These are phyloP conservation scores for Rana temporaria DNA, from an alignment of 2,113 vertebrate genomes.

Conservation along the genomic window DNA sequence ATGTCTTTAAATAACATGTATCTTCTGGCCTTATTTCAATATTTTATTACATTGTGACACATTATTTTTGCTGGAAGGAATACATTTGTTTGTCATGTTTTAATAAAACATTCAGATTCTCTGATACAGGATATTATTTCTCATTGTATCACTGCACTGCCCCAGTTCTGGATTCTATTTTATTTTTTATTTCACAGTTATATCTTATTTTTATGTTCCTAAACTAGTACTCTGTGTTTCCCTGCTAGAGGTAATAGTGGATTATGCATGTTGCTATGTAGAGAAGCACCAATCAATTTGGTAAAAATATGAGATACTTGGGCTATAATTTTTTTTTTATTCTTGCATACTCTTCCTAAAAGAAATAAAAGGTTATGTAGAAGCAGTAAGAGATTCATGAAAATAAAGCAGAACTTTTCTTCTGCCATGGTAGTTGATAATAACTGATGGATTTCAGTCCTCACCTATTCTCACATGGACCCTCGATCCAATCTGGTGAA, in stretches of 20 bases:
- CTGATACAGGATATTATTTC: conserved; percentile 33
- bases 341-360: background rate
- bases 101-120: conserved; percentile 15
- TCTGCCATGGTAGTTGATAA: too few species aligned
- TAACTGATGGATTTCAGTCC: too few species aligned
- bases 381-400: background rate
- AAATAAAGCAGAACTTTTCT: background rate
- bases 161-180: background rate
- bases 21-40: conserved; percentile 20
- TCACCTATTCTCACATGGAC: too few species aligned
- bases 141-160: conserved; percentile 7
- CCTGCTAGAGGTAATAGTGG: background rate
- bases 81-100: background rate
- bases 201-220: conserved; percentile 25
- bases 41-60: conserved; percentile 9
- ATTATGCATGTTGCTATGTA: conserved; percentile 8
- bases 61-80: conserved; percentile 8
- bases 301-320: background rate
- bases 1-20: background rate
- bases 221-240: conserved; percentile 13
- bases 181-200: conserved; percentile 17
- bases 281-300: background rate
- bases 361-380: background rate
- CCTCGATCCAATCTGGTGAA: too few species aligned
- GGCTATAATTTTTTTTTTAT: conserved; percentile 15